Conservation (phyloP, 2,888 invertebrate species). For the Hipparchia sbordonii region DNA sequence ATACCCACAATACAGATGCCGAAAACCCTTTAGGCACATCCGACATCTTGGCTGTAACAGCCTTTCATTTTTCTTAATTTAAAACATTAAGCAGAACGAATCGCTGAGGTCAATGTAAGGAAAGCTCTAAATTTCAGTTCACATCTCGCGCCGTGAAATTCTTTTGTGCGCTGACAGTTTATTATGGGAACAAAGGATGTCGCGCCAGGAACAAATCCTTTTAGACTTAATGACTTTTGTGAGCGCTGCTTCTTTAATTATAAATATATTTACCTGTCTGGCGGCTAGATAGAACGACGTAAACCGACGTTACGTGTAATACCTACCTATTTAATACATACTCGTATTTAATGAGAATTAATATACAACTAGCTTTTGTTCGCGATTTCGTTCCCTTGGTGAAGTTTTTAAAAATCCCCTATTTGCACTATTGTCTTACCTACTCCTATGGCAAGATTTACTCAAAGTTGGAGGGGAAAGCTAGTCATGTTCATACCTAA, state of each 20-base stretch:
- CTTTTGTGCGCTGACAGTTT: slow-evolving; percentile 24
- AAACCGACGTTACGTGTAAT: neutral
- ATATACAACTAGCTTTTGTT: too few species aligned
- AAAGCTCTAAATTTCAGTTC: slow-evolving; percentile 23
- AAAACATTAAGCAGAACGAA: slow-evolving; percentile 20
- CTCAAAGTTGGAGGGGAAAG: too few species aligned
- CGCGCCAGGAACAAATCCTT: slow-evolving; percentile 18
- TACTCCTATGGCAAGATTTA: too few species aligned
- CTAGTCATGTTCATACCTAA: too few species aligned
- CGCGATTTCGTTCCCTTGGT: too few species aligned
- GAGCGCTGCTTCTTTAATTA: slow-evolving; percentile 16
- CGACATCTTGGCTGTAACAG: neutral
- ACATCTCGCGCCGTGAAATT: slow-evolving; percentile 17
- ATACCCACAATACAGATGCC: neutral
- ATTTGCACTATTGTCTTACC: too few species aligned
- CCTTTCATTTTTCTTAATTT: neutral
- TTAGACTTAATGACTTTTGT: slow-evolving; percentile 23
- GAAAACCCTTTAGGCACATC: neutral
- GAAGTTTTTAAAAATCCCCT: too few species aligned
- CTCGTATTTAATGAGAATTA: too few species aligned
- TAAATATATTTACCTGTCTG: neutral
- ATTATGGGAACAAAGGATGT: slow-evolving; percentile 24
- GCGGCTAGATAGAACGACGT: neutral
- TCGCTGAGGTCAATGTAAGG: slow-evolving; percentile 20
- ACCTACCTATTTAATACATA: neutral